A percentile compares a stretch with the other conserved stretches of the same genome.
Conservation (phyloP, 2,888 invertebrate species). For the Cryptops parisi region DNA sequence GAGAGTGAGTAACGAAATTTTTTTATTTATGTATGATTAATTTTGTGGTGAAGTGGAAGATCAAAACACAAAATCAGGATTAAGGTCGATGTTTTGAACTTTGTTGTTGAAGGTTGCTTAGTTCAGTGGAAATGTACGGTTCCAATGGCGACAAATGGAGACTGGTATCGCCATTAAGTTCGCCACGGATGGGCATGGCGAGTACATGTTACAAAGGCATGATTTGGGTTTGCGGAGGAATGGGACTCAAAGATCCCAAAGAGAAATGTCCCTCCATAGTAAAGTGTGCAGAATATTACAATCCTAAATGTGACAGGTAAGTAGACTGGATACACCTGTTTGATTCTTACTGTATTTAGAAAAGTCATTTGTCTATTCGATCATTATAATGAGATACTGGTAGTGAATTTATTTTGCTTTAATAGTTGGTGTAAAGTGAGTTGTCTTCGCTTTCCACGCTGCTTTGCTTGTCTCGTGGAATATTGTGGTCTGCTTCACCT, state of each 20-base stretch:
- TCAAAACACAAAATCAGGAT: too few species aligned
- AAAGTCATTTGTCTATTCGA: too few species aligned
- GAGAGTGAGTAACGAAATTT: neutral
- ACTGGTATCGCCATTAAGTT: constrained; percentile 42
- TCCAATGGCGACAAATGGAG: constrained; percentile 43
- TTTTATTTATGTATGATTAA: neutral
- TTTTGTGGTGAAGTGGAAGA: neutral
- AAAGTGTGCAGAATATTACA: constrained; percentile 13
- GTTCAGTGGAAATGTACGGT: constrained; percentile 47
- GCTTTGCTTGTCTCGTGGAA: constrained; percentile 3
- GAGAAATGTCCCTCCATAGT: constrained; percentile 28
- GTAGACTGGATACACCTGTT: too few species aligned
- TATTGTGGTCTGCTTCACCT: constrained; percentile 6
- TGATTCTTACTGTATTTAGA: too few species aligned
- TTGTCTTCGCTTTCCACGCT: constrained; percentile 7
- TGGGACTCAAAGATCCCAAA: constrained; percentile 40
- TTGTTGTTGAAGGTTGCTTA: constrained; percentile 46
- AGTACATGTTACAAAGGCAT: constrained; percentile 45
- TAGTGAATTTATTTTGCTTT: too few species aligned
- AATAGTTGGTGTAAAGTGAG: constrained; percentile 10
- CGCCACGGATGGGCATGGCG: constrained; percentile 46
- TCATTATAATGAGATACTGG: too few species aligned
- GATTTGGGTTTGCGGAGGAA: constrained; percentile 60
- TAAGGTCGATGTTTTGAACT: too few species aligned
- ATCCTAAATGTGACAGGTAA: constrained; percentile 15